These are phyloP conservation scores for Caerostris extrusa DNA, from an alignment of 1,140 invertebrate genomes.

Conservation along the genomic window DNA sequence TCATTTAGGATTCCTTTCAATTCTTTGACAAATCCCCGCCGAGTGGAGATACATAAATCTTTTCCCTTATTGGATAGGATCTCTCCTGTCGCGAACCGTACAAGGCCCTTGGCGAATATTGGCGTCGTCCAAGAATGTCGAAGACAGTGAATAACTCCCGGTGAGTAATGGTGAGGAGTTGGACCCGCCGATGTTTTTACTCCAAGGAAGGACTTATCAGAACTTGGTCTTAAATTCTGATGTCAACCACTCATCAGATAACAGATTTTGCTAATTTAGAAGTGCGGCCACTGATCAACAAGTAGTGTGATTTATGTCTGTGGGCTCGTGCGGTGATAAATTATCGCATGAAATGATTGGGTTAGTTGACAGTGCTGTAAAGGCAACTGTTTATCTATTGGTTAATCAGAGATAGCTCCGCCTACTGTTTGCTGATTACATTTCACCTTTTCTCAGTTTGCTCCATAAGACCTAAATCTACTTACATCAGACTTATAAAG, in stretches of 20 bases:
- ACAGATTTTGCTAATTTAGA: neutral
- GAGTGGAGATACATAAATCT: slow-evolving; percentile 58
- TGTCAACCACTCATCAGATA: neutral
- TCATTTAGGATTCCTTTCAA: slow-evolving; percentile 70
- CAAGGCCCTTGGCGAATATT: slow-evolving; percentile 24
- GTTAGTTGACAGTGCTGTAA: too few relatives aligned
- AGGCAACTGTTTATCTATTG: too few relatives aligned
- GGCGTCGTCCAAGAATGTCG: neutral
- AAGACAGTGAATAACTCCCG: neutral
- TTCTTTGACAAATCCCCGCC: slow-evolving; percentile 67
- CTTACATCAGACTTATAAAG: too few relatives aligned
- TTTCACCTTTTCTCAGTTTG: too few relatives aligned
- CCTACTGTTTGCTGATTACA: too few relatives aligned
- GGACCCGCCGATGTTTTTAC: neutral
- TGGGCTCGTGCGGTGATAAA: too few relatives aligned
- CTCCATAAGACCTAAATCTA: too few relatives aligned
- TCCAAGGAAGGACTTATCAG: neutral
- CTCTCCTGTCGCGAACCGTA: slow-evolving; percentile 22
- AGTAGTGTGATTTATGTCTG: neutral
- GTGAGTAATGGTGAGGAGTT: neutral
- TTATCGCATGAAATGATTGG: too few relatives aligned
- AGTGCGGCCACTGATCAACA: neutral
- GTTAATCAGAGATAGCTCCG: too few relatives aligned
- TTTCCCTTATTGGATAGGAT: slow-evolving; percentile 53
- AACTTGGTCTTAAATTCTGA: neutral